A percentile compares a stretch with the other conserved stretches of the same genome.
phyloP scores from a whole-genome alignment of 2,888 invertebrate species.

The Sarcophaga carnaria region DNA sequence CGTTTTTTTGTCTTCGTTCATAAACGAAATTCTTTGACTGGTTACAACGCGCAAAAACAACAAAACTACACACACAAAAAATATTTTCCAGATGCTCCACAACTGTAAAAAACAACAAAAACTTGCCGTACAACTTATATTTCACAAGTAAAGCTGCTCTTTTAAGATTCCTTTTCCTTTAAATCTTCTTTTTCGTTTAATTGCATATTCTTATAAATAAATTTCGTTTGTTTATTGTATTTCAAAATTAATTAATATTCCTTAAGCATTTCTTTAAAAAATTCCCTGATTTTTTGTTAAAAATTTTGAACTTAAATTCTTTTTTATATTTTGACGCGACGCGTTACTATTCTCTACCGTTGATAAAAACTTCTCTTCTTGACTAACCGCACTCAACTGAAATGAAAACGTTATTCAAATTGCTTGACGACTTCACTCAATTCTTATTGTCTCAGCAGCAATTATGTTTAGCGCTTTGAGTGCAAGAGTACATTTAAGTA shows the following conservation, averaged over 20 bases:
- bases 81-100: conserved; percentile 29
- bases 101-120: conserved; percentile 43
- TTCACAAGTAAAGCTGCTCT: background rate
- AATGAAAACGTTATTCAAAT: conserved; percentile 61
- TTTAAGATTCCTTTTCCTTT: too few relatives aligned
- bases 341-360: background rate
- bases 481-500: background rate
- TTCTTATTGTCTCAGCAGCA: background rate
- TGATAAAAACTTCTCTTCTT: conserved; percentile 40
- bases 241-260: background rate
- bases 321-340: background rate
- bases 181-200: too few relatives aligned
- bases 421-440: conserved; percentile 62
- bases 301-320: conserved; percentile 6
- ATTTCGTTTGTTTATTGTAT: background rate
- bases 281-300: conserved; percentile 14
- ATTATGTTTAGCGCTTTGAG: background rate
- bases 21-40: conserved; percentile 41
- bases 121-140: conserved; percentile 56
- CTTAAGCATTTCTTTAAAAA: conserved; percentile 15
- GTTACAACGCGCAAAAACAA: background rate
- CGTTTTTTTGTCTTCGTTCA: conserved; percentile 10
- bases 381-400: conserved; percentile 67
- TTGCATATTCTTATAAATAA: background rate
- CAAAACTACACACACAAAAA: background rate